phyloP scores from a whole-genome alignment of 2,113 vertebrate species.

The Mus pahari region DNA sequence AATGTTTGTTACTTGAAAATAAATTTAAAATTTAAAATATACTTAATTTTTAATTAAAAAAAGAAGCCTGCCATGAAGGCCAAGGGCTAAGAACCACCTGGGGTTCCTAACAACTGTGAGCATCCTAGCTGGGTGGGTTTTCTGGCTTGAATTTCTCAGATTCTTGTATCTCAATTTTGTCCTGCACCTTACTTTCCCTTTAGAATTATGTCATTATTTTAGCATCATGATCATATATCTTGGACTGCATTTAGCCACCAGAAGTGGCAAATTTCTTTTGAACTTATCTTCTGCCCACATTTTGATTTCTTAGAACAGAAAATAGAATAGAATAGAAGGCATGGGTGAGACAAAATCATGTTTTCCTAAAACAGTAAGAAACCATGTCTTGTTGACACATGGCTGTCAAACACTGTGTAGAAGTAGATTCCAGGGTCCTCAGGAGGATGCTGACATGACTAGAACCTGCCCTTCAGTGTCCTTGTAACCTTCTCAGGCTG shows the following conservation, averaged over 20 bases:
- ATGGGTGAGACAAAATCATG: not conserved
- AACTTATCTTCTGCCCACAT: not conserved
- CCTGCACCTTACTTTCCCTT: not conserved
- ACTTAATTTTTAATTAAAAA: conserved; percentile 12
- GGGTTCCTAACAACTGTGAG: not conserved
- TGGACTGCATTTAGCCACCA: not conserved
- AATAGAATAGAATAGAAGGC: not conserved
- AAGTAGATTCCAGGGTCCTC: not conserved
- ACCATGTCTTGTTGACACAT: not conserved
- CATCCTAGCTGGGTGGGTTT: fast-evolving
- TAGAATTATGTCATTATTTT: not conserved
- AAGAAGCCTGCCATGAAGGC: not conserved
- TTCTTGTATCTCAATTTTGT: not conserved
- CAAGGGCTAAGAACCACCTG: no score
- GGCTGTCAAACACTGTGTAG: not conserved
- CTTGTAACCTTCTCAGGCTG: not conserved
- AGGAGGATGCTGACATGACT: no score
- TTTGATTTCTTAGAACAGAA: conserved; percentile 54
- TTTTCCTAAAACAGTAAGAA: not conserved
- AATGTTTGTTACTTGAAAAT: conserved; percentile 43
- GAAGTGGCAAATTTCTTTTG: not conserved
- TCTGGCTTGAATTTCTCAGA: not conserved
- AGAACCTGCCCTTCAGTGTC: not conserved
- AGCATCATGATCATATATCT: not conserved
- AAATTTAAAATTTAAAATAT: not conserved